phyloP scores from a whole-genome alignment of 2,888 invertebrate genomes.

The Craniophora ligustri region DNA sequence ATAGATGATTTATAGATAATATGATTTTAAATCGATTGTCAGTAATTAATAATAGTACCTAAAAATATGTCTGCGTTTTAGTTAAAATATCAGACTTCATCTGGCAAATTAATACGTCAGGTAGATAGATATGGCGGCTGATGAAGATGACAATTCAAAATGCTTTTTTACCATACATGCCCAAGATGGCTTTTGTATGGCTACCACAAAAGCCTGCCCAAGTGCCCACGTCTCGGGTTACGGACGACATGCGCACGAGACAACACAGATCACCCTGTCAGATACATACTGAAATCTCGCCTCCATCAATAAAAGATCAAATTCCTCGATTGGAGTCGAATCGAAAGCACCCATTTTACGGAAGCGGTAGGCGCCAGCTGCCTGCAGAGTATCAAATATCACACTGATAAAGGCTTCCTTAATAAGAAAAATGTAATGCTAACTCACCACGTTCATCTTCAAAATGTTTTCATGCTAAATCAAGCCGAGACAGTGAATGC shows the following conservation, averaged over 20 bases:
- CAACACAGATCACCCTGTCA: conserved; percentile 73
- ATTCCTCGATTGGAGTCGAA: conserved; percentile 75
- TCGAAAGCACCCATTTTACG: conserved; percentile 77
- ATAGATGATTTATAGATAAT: conserved; percentile 36
- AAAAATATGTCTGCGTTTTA: no score
- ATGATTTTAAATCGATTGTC: no score
- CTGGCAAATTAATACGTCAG: conserved; percentile 41
- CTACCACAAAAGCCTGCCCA: conserved; percentile 77
- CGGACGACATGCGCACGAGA: conserved; percentile 82
- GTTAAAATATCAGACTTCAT: conserved; percentile 15
- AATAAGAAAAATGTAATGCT: conserved; percentile 80
- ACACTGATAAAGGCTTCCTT: conserved; percentile 72
- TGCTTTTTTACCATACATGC: conserved; percentile 57
- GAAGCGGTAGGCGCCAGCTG: conserved; percentile 87
- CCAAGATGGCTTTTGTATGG: conserved; percentile 76
- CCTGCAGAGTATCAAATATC: conserved; percentile 76
- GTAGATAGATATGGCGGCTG: conserved; percentile 44
- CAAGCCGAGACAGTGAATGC: conserved; percentile 76
- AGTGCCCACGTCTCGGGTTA: conserved; percentile 69
- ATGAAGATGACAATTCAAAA: conserved; percentile 63
- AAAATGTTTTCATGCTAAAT: conserved; percentile 85
- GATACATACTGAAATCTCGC: conserved; percentile 80
- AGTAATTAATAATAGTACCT: no score
- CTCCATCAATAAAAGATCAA: conserved; percentile 84
- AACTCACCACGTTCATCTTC: conserved; percentile 70